phyloP scores from a whole-genome alignment of 2,113 vertebrate species.

The Egretta garzetta region DNA sequence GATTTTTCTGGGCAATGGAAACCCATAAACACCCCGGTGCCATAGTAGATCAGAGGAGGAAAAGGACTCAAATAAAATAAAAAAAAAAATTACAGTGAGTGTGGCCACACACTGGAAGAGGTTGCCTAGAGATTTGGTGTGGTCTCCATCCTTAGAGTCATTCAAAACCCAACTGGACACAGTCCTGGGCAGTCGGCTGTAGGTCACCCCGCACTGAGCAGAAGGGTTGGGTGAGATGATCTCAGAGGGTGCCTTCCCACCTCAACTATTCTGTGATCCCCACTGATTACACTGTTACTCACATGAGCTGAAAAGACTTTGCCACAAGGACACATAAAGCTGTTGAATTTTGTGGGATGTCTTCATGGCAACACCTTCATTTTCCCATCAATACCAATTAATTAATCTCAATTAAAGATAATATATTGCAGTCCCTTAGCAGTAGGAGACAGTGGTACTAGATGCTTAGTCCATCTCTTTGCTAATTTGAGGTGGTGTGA shows the following conservation, averaged over 20 bases:
- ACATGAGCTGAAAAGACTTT: not conserved
- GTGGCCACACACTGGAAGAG: not conserved
- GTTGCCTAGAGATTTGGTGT: not conserved
- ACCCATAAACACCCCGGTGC: not conserved
- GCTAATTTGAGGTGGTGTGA: not conserved
- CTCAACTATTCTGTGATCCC: not conserved
- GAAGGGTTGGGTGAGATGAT: not conserved
- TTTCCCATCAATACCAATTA: not conserved
- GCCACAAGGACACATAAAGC: not conserved
- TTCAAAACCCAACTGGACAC: not conserved
- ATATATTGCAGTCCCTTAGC: not conserved
- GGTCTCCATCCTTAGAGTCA: not conserved
- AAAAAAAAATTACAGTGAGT: not conserved
- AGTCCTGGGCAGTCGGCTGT: not conserved
- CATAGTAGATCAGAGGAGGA: not conserved
- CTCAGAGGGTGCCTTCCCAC: not conserved
- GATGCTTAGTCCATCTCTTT: not conserved
- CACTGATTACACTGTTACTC: not conserved
- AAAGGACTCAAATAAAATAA: not conserved
- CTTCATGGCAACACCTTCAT: not conserved
- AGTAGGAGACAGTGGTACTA: not conserved
- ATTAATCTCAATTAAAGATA: constrained; percentile 21
- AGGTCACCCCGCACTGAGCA: not conserved
- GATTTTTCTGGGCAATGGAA: not conserved
- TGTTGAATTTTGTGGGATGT: not conserved